Percentiles rank a stretch among this genome's conserved stretches.
These are phyloP conservation scores for Phoxinus dragarum DNA, from an alignment of 2,797 vertebrate species.

Conservation along the genomic window DNA sequence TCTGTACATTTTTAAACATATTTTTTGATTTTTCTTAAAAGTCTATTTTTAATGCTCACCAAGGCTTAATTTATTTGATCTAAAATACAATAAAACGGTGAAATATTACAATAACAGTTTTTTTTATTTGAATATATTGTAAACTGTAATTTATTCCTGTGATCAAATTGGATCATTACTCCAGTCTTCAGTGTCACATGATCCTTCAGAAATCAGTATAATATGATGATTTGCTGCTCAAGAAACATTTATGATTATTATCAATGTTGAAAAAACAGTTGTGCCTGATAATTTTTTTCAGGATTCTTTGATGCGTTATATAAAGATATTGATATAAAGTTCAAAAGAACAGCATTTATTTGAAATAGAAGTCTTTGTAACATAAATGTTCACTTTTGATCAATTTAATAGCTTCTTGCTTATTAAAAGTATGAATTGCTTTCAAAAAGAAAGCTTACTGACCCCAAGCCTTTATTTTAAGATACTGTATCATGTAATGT, in stretches of 20 bases:
- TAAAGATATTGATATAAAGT: background rate
- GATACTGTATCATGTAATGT: too few relatives aligned
- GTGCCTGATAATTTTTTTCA: background rate
- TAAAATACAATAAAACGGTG: background rate
- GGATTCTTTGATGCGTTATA: background rate
- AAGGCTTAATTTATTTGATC: background rate
- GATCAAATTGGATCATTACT: background rate
- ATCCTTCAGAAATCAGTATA: background rate
- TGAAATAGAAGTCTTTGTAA: background rate
- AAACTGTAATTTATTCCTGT: background rate
- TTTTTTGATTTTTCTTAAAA: background rate
- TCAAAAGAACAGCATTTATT: background rate
- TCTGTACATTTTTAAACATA: background rate
- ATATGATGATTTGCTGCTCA: background rate
- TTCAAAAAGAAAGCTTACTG: background rate
- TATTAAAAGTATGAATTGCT: background rate
- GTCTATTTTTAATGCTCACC: background rate
- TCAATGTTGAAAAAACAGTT: background rate
- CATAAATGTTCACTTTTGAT: background rate
- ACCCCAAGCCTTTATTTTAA: background rate
- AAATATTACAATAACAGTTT: too few relatives aligned
- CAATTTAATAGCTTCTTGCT: too few relatives aligned
- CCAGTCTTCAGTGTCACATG: background rate
- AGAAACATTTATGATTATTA: background rate
- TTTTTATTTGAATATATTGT: background rate